These are phyloP conservation scores for Ardeotis arabs DNA, from an alignment of 2,113 vertebrate species.

Conservation along the genomic window DNA sequence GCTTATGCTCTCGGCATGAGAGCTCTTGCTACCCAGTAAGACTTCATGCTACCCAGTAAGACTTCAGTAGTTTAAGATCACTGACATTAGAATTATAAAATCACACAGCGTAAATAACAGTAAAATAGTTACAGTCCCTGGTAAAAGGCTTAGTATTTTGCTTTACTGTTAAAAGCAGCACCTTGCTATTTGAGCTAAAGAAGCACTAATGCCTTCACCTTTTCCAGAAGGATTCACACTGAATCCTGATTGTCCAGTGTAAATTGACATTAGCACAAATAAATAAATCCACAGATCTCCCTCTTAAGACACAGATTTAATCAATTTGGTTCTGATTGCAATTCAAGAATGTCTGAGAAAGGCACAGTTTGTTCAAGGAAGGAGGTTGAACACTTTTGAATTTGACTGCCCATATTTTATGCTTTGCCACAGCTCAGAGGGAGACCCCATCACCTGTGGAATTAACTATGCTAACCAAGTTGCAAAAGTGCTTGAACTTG, in stretches of 20 bases:
- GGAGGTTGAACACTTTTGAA: neutral
- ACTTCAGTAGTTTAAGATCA: neutral
- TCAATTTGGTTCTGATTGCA: neutral
- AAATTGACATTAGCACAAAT: neutral
- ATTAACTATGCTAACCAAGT: neutral
- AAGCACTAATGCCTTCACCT: neutral
- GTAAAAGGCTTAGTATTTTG: neutral
- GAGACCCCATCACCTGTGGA: neutral
- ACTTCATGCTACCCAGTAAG: neutral
- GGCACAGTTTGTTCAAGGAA: neutral
- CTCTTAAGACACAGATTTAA: neutral
- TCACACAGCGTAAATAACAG: neutral
- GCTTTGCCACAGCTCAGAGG: neutral
- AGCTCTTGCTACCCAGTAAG: neutral
- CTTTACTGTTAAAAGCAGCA: neutral
- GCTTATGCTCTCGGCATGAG: neutral
- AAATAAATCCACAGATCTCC: neutral
- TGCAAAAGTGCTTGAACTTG: neutral
- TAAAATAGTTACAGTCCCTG: neutral
- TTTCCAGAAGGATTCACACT: neutral
- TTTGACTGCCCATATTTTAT: neutral
- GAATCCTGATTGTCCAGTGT: neutral
- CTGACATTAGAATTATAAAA: neutral
- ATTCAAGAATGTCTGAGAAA: neutral
- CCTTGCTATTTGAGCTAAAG: neutral